Conservation (phyloP, 2,888 invertebrate genomes). For the Falcaria lacertinaria region DNA sequence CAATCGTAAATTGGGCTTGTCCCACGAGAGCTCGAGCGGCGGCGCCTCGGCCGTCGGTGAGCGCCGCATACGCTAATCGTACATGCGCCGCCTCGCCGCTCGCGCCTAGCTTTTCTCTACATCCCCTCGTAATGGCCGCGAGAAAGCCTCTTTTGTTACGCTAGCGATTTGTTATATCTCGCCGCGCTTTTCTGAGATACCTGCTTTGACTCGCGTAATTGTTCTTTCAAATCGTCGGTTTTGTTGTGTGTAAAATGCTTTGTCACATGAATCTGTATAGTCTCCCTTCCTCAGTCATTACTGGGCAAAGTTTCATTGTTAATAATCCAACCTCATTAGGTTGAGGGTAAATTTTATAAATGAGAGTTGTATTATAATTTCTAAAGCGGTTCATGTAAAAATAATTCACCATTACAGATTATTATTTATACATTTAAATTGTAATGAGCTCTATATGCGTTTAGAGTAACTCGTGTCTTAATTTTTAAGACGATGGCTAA, state of each 20-base stretch:
- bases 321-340: conserved; percentile 58
- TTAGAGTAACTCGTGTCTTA: too few species aligned
- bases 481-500: too few species aligned
- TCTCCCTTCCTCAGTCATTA: conserved; percentile 45
- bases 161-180: conserved; percentile 75
- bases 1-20: conserved; percentile 69
- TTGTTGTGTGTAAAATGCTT: conserved; percentile 74
- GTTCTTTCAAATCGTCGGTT: conserved; percentile 73
- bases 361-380: conserved; percentile 15
- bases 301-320: conserved; percentile 56
- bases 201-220: conserved; percentile 75
- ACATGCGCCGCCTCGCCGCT: conserved; percentile 35
- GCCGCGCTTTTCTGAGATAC: conserved; percentile 67
- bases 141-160: conserved; percentile 77
- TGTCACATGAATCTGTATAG: conserved; percentile 73
- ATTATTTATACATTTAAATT: too few species aligned
- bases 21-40: conserved; percentile 30
- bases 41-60: conserved; percentile 37
- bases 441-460: too few species aligned
- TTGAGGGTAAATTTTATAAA: conserved; percentile 20
- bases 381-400: too few species aligned
- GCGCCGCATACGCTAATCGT: conserved; percentile 67
- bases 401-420: too few species aligned
- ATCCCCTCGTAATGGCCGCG: conserved; percentile 71
- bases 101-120: conserved; percentile 52